Base-by-base conservation (phyloP, 2,888 invertebrate species). In the Pollenia angustigena region DNA sequence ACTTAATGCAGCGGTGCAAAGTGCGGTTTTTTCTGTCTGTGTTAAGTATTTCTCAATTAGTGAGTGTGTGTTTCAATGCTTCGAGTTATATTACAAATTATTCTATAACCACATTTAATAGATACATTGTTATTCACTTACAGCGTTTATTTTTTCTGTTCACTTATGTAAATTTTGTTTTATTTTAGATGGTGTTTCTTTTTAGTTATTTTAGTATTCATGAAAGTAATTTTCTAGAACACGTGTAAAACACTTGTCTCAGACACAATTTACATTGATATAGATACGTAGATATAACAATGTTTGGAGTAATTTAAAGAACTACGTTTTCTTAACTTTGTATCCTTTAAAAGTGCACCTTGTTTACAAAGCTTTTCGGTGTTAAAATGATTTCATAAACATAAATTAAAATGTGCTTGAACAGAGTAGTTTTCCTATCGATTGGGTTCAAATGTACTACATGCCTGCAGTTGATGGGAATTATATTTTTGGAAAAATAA, bases 161-260 rank as follows among this genome's bases (percentile, higher is more conserved):
- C 18, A 4, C 14, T 75, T 60, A 18, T 48, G 42, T 18, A 52
- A 62, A 54, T 54, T 54, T 60, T 32, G 46, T 56, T 68, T 68
- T 7, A 16, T 12, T 66, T 76, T 16, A 68, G 54, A 56, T 56
- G 46, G 8, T 75, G 7, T 52, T 52, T n/a, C 50, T 32, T 44
- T 74, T 74, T 2, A 11, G 16, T 42, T 23, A 2, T 66, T 60
- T 80, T 60, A 52, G 32, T 80, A 80, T 80, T 62, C 71, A 60
- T 44, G 71, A 62, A 62, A 71, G 62, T 54, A 4, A 62, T 62
- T 52, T 80, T 71, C 23, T 71, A 54, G 10, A 80, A 80, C 80
- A 80, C 62, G 42, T 80, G 80, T 71, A 62, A 80, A 71, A 23
- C 44, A 12, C 23, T 16, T 52, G 71, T 62, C 52, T 52, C 18